Conservation (phyloP, 2,113 vertebrate species). For the Cichladusa arquata region DNA sequence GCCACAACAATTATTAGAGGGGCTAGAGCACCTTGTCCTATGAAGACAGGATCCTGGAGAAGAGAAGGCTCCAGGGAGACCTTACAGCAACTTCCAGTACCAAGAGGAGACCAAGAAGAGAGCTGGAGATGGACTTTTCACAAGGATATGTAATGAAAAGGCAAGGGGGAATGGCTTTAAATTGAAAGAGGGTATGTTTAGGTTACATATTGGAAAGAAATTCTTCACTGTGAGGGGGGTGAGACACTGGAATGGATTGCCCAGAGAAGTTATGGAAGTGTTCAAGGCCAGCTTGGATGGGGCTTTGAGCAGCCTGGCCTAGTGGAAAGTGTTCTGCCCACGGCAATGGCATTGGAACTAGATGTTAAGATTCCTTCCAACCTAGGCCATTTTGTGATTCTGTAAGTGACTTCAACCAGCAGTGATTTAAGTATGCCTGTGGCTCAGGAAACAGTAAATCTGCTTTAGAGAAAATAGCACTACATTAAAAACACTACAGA, state of each 20-base stretch:
- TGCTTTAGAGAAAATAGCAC: neutral
- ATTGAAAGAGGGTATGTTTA: neutral
- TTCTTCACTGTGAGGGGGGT: neutral
- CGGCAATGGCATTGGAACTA: neutral
- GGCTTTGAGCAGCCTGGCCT: neutral
- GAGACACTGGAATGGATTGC: neutral
- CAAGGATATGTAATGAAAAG: neutral
- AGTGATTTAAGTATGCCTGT: neutral
- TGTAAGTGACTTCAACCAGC: neutral
- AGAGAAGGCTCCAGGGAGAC: neutral
- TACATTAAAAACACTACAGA: neutral
- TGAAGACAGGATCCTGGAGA: neutral
- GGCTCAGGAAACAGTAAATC: neutral
- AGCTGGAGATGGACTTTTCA: neutral
- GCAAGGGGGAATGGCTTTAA: neutral
- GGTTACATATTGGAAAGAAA: neutral
- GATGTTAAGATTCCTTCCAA: neutral
- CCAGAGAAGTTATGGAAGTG: neutral
- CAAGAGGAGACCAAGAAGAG: neutral
- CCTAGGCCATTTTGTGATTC: neutral
- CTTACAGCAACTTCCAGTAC: neutral
- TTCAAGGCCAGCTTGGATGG: neutral
- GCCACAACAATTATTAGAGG: neutral
- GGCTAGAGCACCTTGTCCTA: neutral
- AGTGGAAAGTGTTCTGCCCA: neutral